These are phyloP conservation scores for Lepus oiostolus DNA, from an alignment of 2,797 vertebrate species.

Conservation along the genomic window DNA sequence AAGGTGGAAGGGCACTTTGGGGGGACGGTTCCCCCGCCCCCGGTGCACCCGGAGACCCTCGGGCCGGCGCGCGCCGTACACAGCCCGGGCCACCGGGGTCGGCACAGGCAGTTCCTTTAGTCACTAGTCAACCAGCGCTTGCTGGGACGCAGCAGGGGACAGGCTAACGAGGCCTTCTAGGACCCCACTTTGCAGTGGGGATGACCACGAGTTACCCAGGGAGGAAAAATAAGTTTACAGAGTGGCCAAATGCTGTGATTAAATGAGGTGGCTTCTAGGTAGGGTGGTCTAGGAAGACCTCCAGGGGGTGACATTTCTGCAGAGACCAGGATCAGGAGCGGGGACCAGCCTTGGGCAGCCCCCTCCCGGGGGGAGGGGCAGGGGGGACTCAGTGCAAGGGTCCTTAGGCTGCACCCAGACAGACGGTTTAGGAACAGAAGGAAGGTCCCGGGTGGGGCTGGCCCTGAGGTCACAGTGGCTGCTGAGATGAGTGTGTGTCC, in stretches of 20 bases:
- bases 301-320: neutral
- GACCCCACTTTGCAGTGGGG: neutral
- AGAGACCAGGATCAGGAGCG: neutral
- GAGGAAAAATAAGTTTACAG: neutral
- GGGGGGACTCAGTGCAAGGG: neutral
- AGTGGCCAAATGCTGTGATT: neutral
- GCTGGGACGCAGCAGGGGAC: neutral
- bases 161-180: neutral
- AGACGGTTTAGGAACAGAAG: neutral
- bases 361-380: no score
- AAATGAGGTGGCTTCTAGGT: neutral
- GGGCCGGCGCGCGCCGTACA: accelerated
- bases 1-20: neutral
- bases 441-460: neutral
- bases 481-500: neutral
- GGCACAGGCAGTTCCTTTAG: neutral
- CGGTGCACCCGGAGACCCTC: neutral
- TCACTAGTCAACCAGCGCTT: neutral
- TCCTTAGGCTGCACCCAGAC: neutral
- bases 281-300: neutral
- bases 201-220: neutral
- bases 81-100: neutral
- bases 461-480: neutral
- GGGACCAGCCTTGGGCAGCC: neutral
- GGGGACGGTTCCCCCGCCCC: neutral